phyloP scores from a whole-genome alignment of 1,140 invertebrate genomes.

The Drosophila mayri region DNA sequence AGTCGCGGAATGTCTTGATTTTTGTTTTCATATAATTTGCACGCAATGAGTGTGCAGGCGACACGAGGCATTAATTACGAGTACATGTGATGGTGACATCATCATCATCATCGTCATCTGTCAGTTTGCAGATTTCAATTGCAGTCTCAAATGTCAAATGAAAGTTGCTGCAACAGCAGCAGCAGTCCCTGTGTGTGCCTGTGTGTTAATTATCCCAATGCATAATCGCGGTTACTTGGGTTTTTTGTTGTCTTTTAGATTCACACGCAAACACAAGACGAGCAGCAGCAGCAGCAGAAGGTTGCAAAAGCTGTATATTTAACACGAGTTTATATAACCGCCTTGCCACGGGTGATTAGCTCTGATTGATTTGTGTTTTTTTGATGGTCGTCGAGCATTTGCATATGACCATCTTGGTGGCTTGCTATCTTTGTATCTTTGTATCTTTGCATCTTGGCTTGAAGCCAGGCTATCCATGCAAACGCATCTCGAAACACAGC shows the following conservation, averaged over 20 bases:
- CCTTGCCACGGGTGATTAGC: slow-evolving; percentile 58
- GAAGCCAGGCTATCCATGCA: slow-evolving; percentile 36
- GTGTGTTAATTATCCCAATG: slow-evolving; percentile 15
- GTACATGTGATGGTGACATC: slow-evolving; percentile 50
- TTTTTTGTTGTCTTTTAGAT: slow-evolving; percentile 16
- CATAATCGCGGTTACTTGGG: slow-evolving; percentile 21
- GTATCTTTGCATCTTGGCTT: slow-evolving; percentile 13
- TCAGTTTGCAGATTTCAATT: slow-evolving; percentile 56
- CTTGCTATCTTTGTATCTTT: neutral
- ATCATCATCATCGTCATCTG: slow-evolving; percentile 15
- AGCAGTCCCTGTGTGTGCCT: neutral
- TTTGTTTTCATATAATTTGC: slow-evolving; percentile 49
- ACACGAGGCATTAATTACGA: slow-evolving; percentile 68
- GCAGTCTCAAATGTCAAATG: slow-evolving; percentile 69
- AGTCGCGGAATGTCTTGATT: slow-evolving; percentile 37
- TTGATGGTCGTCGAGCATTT: slow-evolving; percentile 33
- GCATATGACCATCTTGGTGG: slow-evolving; percentile 22
- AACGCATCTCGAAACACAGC: slow-evolving; percentile 43
- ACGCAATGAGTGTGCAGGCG: slow-evolving; percentile 55
- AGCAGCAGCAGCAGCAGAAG: slow-evolving; percentile 7
- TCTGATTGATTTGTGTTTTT: slow-evolving; percentile 69
- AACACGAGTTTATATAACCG: slow-evolving; percentile 31
- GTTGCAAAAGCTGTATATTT: slow-evolving; percentile 52
- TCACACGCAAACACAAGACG: slow-evolving; percentile 41
- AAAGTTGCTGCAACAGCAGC: slow-evolving; percentile 49